A percentile compares a stretch with the other conserved stretches of the same genome.
Conservation (phyloP, 2,888 invertebrate genomes). For the Chironomus riparius region DNA sequence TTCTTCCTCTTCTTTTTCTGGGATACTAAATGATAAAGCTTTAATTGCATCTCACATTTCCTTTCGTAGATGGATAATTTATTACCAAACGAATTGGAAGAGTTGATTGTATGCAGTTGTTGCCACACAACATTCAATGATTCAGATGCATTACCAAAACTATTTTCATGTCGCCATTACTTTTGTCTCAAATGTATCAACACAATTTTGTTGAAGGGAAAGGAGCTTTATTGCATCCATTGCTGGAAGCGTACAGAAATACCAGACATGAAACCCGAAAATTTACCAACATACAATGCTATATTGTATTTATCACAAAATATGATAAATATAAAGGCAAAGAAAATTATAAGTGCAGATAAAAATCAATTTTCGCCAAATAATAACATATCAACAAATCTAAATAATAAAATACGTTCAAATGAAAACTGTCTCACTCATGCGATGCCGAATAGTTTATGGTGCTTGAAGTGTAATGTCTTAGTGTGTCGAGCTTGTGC, state of each 20-base stretch:
- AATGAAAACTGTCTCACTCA: constrained; percentile 60
- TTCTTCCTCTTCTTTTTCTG: too few relatives aligned
- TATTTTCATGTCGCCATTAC: constrained; percentile 66
- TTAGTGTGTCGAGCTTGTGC: constrained; percentile 60
- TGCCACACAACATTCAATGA: constrained; percentile 69
- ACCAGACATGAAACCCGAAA: constrained; percentile 56
- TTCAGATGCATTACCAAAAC: constrained; percentile 60
- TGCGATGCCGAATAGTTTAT: constrained; percentile 60
- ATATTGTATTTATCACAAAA: constrained; percentile 58
- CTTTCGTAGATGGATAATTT: constrained; percentile 48
- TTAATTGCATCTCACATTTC: not conserved
- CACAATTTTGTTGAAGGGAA: constrained; percentile 55
- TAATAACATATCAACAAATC: constrained; percentile 28
- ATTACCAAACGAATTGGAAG: constrained; percentile 59
- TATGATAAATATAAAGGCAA: constrained; percentile 47
- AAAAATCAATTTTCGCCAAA: constrained; percentile 34
- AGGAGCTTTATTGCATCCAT: constrained; percentile 60
- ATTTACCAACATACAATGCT: constrained; percentile 58
- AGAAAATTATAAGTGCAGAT: constrained; percentile 28
- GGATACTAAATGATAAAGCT: not conserved
- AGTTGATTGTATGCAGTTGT: constrained; percentile 63
- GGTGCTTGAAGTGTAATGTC: constrained; percentile 59
- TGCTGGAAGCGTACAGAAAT: constrained; percentile 66
- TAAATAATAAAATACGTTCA: constrained; percentile 31
- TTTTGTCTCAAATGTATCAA: constrained; percentile 68